Evolutionary conservation across 2,113 vertebrate species (phyloP).

Genomic region (Halichoeres trimaculatus): DNA sequence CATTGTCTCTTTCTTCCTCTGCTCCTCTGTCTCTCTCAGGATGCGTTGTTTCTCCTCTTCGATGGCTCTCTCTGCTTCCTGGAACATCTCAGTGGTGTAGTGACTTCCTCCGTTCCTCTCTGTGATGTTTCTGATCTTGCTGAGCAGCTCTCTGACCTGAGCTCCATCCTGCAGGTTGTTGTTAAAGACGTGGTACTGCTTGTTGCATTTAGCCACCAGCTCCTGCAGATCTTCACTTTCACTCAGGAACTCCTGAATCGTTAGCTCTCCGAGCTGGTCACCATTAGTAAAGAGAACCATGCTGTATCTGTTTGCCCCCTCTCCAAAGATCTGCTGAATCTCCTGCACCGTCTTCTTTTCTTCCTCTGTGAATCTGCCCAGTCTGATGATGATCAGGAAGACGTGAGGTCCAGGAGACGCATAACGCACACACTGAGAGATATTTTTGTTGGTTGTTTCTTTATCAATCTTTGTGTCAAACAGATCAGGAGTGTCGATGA

Average conservation of each 20-base stretch:
- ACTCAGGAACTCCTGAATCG: slow-evolving; percentile 6
- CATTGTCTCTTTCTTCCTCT: too few relatives aligned
- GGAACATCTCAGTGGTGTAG: slow-evolving; percentile 26
- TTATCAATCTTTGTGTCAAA: neutral
- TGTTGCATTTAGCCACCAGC: slow-evolving; percentile 4
- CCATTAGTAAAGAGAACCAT: slow-evolving; percentile 33
- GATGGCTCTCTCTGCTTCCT: neutral
- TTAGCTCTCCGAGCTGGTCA: neutral
- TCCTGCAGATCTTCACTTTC: neutral
- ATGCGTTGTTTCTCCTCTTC: neutral
- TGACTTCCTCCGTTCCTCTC: slow-evolving; percentile 9
- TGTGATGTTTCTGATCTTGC: neutral
- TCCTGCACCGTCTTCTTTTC: slow-evolving; percentile 8
- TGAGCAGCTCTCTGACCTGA: neutral
- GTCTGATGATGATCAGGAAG: neutral
- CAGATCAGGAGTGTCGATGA: slow-evolving; percentile 5
- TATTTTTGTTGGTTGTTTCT: fast-evolving
- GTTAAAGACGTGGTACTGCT: slow-evolving; percentile 26
- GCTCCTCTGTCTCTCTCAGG: neutral
- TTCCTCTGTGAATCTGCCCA: slow-evolving; percentile 16
- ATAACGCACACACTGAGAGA: neutral
- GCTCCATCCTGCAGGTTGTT: neutral
- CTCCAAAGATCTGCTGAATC: slow-evolving; percentile 10
- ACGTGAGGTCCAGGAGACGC: slow-evolving; percentile 24
- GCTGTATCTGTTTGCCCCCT: slow-evolving; percentile 15